Conservation (phyloP, 2,797 vertebrate genomes). For the Rousettus madagascariensis region DNA sequence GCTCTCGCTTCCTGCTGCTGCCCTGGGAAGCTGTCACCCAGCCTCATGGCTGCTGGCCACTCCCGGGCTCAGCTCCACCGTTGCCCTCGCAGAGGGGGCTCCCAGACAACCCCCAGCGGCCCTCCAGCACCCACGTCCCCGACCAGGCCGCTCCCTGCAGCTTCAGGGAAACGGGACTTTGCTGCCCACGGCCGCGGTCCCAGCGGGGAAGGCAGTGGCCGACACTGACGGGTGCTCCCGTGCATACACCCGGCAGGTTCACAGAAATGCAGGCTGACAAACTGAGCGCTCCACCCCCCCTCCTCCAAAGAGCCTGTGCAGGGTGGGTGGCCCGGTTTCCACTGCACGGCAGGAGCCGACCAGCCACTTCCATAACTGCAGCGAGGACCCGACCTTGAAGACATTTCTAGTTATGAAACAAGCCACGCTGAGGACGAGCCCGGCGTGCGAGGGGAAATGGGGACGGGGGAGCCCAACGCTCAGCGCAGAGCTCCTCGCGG, state of each 20-base stretch:
- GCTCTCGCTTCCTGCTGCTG: too few species aligned
- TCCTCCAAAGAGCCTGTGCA: not conserved
- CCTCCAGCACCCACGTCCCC: too few species aligned
- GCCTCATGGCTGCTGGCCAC: too few species aligned
- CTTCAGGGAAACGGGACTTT: too few species aligned
- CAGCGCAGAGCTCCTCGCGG: too few species aligned
- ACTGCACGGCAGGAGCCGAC: not conserved
- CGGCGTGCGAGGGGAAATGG: not conserved
- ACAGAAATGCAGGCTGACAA: not conserved
- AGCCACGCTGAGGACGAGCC: not conserved
- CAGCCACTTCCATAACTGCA: not conserved
- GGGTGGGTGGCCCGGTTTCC: not conserved
- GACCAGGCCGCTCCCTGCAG: too few species aligned
- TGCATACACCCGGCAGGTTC: too few species aligned
- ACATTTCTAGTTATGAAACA: not conserved
- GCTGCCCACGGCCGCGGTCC: rapidly evolving
- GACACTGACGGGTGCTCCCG: not conserved
- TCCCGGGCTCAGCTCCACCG: not conserved
- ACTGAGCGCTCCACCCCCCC: not conserved
- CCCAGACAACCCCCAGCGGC: not conserved
- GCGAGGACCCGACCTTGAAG: not conserved
- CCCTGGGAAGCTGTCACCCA: not conserved
- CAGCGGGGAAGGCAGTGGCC: not conserved
- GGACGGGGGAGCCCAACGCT: too few species aligned
- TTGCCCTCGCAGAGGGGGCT: not conserved